Base-by-base conservation (phyloP, 64 coral and sea anemone genomes). In the Pocillopora damicornis region DNA sequence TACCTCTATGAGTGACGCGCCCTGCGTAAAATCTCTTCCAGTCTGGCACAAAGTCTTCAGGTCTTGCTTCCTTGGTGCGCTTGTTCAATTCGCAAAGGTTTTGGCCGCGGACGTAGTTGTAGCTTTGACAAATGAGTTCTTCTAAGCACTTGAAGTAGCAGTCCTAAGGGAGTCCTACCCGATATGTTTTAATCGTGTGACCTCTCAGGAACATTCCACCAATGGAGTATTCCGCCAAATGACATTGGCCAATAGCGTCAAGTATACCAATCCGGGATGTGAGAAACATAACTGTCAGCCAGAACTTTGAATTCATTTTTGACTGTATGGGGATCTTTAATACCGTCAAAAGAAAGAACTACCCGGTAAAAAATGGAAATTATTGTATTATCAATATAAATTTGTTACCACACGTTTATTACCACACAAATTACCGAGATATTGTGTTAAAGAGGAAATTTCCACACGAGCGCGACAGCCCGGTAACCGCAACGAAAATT, bases 41-140 rank as follows among this genome's bases (percentile, higher is more conserved):
- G 12, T 82, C 60, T 13, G 15, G 34, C 1, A 66, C 0, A 37
- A 82, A 82, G 17, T 64, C 79, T 65, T 82, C 34, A 8, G 79
- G 79, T 20, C 79, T 82, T 5, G 61, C 61, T 42, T 82, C 79
- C 61, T 82, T 82, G 1, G 79, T 82, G 63, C 61, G 16, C 15
- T 61, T 37, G 61, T 66, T 82, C 0, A 82, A 4, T 61, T 82
- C 79, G 15, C 79, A 82, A 14, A 82, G 9, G 6, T 66, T 82
- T 66, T 37, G 60, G 12, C 61, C 79, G 20, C 63, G 63, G 30
- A 65, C 16, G 35, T 64, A 61, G 61, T 82, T 82, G 16, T 65
- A 82, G 14, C 79, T 82, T 61, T 82, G 79, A 6, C 79, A 82
- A 1, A 1, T 63, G 0, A 15, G 0, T 20, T 82, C 79, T 30